Base-by-base conservation (phyloP, 1,140 invertebrate genomes). In the Drosophila nigromelanica region DNA sequence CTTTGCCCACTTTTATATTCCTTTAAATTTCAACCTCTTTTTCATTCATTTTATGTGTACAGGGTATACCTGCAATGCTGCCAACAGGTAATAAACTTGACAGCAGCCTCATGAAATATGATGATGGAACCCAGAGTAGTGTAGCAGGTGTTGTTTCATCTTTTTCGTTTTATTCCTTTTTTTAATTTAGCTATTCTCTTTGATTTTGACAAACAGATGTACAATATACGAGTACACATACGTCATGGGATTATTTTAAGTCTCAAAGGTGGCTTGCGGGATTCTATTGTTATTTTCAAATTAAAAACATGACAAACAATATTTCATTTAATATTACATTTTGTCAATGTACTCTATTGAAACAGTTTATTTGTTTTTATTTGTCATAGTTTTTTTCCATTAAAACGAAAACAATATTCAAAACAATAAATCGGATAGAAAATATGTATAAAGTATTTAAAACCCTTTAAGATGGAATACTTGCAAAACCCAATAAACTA, bases 71-170 rank as follows among this genome's bases (percentile, higher is more conserved):
- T 11, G 35, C 7, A 37, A 64, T n/a, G 52, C 45, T 59, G 55
- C 45, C 64, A 60, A 43, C 47, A 68, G 64, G 64, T 61, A 69
- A 61, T 61, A 52, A 61, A 52, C 66, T 54, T 69, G 39, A 56
- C 21, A 40, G 43, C 30, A 30, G 27, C 63, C 14, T 24, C 15
- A 39, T 61, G 48, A 52, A 61, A 37, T 45, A 55, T 42, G 50
- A 63, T 21, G 48, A 47, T 45, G 35, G 14, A 21, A 42, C 8
- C 43, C n/a, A 15, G 8, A 8, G 15, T 64, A 10, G 27, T 14
- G 30, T 43, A 35, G 6, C 66, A 69, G 50, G 39, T 63, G 59
- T 8, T 42, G 11, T 30, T 15, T 40, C n/a, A 30, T 5, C 7
- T 43, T 39, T 43, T 43, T 42, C 40, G 0, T 43, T 48, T 2